These are phyloP conservation scores for Agrotis clavis DNA, from an alignment of 2,888 invertebrate species.

Conservation along the genomic window DNA sequence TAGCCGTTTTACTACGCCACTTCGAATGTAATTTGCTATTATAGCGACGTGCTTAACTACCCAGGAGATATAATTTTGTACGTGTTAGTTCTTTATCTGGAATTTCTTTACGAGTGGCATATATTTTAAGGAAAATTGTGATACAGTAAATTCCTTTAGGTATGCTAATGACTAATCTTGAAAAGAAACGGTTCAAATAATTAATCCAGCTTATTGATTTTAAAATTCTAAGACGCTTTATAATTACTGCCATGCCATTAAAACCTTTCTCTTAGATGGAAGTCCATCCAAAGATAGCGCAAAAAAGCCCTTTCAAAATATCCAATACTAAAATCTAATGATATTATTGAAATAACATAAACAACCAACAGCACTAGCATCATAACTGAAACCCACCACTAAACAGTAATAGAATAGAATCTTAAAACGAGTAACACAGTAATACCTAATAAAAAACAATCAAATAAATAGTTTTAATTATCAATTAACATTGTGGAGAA, in stretches of 20 bases:
- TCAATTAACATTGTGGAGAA: constrained; percentile 62
- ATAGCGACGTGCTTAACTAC: constrained; percentile 50
- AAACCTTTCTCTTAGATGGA: neutral
- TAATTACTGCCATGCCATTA: neutral
- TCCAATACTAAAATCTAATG: neutral
- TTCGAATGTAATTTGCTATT: constrained; percentile 49
- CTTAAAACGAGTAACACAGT: constrained; percentile 43
- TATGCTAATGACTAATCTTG: constrained; percentile 17
- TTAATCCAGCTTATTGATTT: neutral
- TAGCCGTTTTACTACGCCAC: constrained; percentile 52
- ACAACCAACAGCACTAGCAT: constrained; percentile 3
- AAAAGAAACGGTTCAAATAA: neutral
- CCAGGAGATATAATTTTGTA: constrained; percentile 52
- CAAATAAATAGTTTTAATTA: constrained; percentile 67
- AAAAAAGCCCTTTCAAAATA: neutral
- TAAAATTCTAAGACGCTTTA: constrained; percentile 2
- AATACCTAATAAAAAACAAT: constrained; percentile 51
- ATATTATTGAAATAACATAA: constrained; percentile 22
- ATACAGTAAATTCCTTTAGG: constrained; percentile 18
- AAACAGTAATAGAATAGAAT: constrained; percentile 20
- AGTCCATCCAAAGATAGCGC: neutral
- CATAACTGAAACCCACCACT: constrained; percentile 19
- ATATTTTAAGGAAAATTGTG: constrained; percentile 34
- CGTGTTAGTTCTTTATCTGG: constrained; percentile 52
- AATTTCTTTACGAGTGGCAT: constrained; percentile 45